phyloP scores from a whole-genome alignment of 2,113 vertebrate species.

The Tamias sibiricus region DNA sequence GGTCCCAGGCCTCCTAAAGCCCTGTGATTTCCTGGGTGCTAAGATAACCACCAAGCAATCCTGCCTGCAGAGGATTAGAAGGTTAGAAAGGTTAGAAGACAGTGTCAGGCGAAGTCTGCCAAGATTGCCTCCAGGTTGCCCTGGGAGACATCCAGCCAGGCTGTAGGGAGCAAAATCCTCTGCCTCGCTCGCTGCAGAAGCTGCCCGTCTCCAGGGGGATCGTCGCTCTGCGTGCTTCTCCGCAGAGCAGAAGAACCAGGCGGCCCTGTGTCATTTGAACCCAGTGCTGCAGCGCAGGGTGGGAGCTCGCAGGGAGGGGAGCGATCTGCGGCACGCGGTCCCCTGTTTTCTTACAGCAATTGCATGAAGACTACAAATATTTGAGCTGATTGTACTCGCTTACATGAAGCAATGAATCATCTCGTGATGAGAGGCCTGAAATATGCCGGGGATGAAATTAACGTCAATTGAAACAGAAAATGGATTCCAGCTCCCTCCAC shows the following conservation, averaged over 20 bases:
- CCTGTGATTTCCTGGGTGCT: neutral
- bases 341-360: slow-evolving; percentile 68
- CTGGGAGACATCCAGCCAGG: neutral
- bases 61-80: neutral
- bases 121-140: neutral
- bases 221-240: neutral
- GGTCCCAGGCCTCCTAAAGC: neutral
- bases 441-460: slow-evolving; percentile 75
- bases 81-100: neutral
- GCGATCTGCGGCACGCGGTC: accelerated
- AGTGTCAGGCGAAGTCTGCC: neutral
- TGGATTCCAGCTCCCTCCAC: slow-evolving; percentile 62
- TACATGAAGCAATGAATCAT: slow-evolving; percentile 70
- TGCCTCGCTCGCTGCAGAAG: neutral
- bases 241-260: neutral
- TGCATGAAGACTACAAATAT: slow-evolving; percentile 77
- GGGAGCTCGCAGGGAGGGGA: neutral
- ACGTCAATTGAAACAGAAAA: slow-evolving; percentile 76
- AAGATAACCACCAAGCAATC: neutral
- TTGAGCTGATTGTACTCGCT: slow-evolving; percentile 69
- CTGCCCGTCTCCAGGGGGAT: neutral
- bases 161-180: neutral
- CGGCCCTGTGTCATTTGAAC: neutral
- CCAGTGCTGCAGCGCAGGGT: neutral
- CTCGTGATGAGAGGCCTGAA: slow-evolving; percentile 75